Base-by-base conservation (phyloP, 1,140 invertebrate species). In the Saccostrea cuccullata region DNA sequence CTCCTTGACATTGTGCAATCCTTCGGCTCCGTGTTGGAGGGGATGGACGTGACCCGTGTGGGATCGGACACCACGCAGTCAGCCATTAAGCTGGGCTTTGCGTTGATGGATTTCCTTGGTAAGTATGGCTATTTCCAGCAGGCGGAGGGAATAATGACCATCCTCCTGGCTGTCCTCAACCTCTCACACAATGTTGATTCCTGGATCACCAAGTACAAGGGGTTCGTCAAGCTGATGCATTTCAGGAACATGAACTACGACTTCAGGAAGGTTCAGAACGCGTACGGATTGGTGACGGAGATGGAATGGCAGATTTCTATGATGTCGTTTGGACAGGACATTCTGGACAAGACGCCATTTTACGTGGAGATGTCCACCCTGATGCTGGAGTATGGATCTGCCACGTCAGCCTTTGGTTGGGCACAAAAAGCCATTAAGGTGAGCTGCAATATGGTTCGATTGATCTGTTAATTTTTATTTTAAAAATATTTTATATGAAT, bases 301-400 rank as follows among this genome's bases (percentile, higher is more conserved):
- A 89, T 94, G 87, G 91, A 88, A 15, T 92, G 92, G 90, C 89
- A 93, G 70, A 94, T 94, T n/a, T 82, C 92, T 23, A 91, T 93
- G 93, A 92, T 93, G 91, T 94, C 94, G 1, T 94, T 94, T 91
- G 94, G 94, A 40, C 90, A 93, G 89, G 90, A 92, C 73, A 84
- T 93, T 23, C 36, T 95, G 2, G 84, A 92, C 82, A 90, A 93
- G 87, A 91, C 90, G 3, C 91, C 90, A 30, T 40, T 93, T 26
- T 91, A 91, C 60, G 85, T 86, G 15, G 92, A 93, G 83, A 82
- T 93, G 9, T 93, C 93, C 67, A 84, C 88, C 83, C 91, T 93
- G 89, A 86, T 93, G 85, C 83, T 93, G 36, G 93, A 95, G 87
- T 89, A 92, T 47, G 94, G 94, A 26, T 94, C 92, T n/a, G 87